These are phyloP conservation scores for Heliconius hermathena DNA, from an alignment of 1,140 invertebrate species.

Conservation along the genomic window DNA sequence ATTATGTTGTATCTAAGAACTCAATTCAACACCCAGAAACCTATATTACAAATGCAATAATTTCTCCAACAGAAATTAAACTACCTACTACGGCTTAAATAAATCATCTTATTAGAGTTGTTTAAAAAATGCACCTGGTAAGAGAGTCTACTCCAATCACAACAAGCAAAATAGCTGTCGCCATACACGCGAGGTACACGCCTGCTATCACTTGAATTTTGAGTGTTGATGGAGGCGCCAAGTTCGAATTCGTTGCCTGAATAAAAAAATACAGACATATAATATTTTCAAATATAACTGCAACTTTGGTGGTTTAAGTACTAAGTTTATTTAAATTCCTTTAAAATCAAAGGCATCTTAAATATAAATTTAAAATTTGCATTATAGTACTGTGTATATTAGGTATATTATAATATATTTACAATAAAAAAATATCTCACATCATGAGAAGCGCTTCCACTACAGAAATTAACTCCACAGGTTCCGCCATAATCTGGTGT, in stretches of 20 bases:
- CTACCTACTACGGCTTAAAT: too few relatives aligned
- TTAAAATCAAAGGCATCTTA: too few relatives aligned
- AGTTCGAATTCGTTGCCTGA: conserved; percentile 83
- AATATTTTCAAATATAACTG: not conserved
- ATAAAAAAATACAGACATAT: conserved; percentile 11
- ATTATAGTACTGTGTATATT: too few relatives aligned
- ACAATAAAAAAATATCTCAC: conserved; percentile 24
- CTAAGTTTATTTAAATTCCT: too few relatives aligned
- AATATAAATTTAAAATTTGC: too few relatives aligned
- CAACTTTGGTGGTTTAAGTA: too few relatives aligned
- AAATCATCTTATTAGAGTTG: too few relatives aligned
- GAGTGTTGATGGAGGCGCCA: conserved; percentile 85
- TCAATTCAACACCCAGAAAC: too few relatives aligned
- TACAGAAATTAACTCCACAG: conserved; percentile 91
- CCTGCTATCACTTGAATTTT: conserved; percentile 91
- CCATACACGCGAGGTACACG: conserved; percentile 92
- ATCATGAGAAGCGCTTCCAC: conserved; percentile 75
- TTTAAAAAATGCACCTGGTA: conserved; percentile 82
- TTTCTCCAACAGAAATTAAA: too few relatives aligned
- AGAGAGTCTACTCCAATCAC: conserved; percentile 91
- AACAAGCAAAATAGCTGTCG: conserved; percentile 89
- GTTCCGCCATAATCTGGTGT: conserved; percentile 67
- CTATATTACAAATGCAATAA: too few relatives aligned
- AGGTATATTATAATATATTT: too few relatives aligned
- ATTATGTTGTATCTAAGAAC: too few relatives aligned